Percentiles rank a stretch among this genome's conserved stretches.
These are phyloP conservation scores for Heliornis fulica DNA, from an alignment of 2,113 vertebrate genomes.

Conservation along the genomic window DNA sequence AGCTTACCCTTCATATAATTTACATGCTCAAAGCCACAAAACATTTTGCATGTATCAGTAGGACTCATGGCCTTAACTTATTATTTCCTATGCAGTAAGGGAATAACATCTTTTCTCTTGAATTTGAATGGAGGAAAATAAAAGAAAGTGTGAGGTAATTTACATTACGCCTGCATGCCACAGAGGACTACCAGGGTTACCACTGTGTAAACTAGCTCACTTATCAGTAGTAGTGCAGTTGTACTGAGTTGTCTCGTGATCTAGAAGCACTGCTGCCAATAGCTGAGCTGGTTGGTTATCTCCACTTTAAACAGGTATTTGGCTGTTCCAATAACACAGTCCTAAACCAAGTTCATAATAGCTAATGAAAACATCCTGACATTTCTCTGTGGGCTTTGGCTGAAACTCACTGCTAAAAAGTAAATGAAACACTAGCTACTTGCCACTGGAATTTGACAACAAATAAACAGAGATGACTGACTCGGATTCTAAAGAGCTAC, in stretches of 20 bases:
- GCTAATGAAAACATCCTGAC: not conserved
- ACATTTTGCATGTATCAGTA: not conserved
- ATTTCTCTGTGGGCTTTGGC: not conserved
- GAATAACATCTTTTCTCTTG: not conserved
- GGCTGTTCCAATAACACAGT: not conserved
- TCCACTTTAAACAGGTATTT: not conserved
- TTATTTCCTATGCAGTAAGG: not conserved
- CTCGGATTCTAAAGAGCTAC: not conserved
- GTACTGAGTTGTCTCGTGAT: not conserved
- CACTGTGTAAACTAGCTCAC: not conserved
- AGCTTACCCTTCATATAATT: slow-evolving; percentile 23
- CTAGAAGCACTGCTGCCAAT: not conserved
- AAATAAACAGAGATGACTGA: not conserved
- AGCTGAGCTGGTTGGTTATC: not conserved
- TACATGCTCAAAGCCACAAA: slow-evolving; percentile 25
- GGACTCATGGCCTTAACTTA: not conserved
- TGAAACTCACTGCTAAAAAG: not conserved
- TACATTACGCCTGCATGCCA: not conserved
- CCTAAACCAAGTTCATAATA: not conserved
- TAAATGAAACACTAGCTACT: not conserved
- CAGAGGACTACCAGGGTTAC: not conserved
- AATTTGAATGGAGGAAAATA: slow-evolving; percentile 12
- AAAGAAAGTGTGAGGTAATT: not conserved
- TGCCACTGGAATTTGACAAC: not conserved
- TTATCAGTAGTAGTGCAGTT: not conserved